Conservation (phyloP, 2,888 invertebrate species). For the Diachrysia chrysitis region DNA sequence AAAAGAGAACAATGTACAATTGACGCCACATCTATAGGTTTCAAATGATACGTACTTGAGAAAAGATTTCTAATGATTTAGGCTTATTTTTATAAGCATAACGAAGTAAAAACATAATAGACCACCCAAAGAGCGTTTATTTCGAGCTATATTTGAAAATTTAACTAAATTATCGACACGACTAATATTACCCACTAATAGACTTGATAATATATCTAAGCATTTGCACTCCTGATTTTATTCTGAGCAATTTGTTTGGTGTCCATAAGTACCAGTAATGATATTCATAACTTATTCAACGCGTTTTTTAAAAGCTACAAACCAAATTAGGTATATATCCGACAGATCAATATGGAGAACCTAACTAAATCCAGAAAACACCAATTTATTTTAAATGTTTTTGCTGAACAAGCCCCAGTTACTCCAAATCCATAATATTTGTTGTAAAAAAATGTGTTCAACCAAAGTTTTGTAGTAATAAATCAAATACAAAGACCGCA, state of each 20-base stretch:
- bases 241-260: background rate
- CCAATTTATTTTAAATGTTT: constrained; percentile 32
- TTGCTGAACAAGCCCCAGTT: constrained; percentile 13
- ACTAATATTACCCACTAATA: background rate
- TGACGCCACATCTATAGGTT: constrained; percentile 5
- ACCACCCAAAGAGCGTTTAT: background rate
- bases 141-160: background rate
- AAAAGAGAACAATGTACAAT: constrained; percentile 17
- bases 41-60: background rate
- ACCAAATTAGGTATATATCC: constrained; percentile 23
- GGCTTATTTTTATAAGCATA: background rate
- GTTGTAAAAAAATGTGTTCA: constrained; percentile 32
- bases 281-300: background rate
- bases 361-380: constrained; percentile 32
- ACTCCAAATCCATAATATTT: constrained; percentile 46
- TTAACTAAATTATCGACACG: background rate
- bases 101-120: background rate
- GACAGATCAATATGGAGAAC: constrained; percentile 23
- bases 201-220: background rate
- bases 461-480: constrained; percentile 55
- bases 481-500: constrained; percentile 69
- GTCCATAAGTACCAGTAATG: background rate
- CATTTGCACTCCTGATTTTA: background rate
- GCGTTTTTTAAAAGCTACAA: constrained; percentile 1
- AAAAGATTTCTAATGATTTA: constrained; percentile 1